Evolutionary conservation across 2,113 vertebrate species (phyloP), one percentile per base, ranked within the genome.

Genomic region (Oreamnos americanus): DNA sequence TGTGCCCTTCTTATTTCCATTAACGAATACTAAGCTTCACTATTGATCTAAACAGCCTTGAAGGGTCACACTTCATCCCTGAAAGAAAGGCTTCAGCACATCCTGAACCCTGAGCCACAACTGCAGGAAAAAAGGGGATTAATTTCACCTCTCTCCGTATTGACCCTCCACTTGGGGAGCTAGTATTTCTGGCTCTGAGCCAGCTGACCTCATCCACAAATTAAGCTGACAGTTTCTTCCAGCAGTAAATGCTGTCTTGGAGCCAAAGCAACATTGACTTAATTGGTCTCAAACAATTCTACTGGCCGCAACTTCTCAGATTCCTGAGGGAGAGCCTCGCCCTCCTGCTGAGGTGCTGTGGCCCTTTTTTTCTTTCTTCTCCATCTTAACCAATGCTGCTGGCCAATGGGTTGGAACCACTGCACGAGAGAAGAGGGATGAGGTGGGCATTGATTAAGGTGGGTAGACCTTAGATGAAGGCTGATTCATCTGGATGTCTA

Each of bases 141-240:
- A 71, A 94, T 91, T 92, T 97, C 74, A 95, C 36, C 49, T 60
- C 62, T 62, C 84, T 94, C 71, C 1, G 0, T 95, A n/a, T 83
- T 92, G 90, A 90, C 89, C 55, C 53, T 97, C 58, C 62, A 57
- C 78, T 91, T 74, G 64, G 85, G 91, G 82, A 97, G 82, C 45
- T 98, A 64, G 89, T 85, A 78, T 85, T 93, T 96, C 81, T 87
- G 71, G 96, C 93, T 51, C 25, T 58, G 33, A 88, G 93, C 91
- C 91, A 96, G 64, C 74, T 96, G 96, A 97, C 91, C 87, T 97
- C 93, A 97, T 92, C 92, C 87, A 58, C 81, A 96, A 84, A 96
- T 96, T 95, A 95, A 97, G 33, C 71, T 82, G 58, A 94, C 53
- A 96, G 58, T 93, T 96, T 55, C 79, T 94, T 39, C 87, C 64